These are phyloP conservation scores for Eubasilissa regina DNA, from an alignment of 1,140 invertebrate species.

Conservation along the genomic window DNA sequence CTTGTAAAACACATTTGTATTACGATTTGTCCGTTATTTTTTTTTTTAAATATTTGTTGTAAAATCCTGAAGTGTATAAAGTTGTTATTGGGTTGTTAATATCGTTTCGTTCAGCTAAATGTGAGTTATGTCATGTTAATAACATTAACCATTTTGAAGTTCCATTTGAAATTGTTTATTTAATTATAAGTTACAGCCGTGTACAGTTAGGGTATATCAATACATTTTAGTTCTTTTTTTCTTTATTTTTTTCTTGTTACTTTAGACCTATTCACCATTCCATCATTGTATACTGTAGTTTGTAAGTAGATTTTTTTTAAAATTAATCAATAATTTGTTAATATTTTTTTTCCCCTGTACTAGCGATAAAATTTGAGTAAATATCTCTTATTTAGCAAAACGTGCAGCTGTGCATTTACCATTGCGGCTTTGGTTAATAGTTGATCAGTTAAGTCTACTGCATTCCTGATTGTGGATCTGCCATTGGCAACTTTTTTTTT, in stretches of 20 bases:
- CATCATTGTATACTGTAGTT: constrained; percentile 12
- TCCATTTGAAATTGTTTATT: constrained; percentile 2
- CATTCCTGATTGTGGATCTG: not conserved
- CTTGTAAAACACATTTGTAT: not conserved
- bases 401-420: not conserved
- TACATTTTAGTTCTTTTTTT: not conserved
- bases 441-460: not conserved
- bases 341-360: not conserved
- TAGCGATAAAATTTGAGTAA: not conserved
- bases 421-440: not conserved
- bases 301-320: constrained; percentile 20
- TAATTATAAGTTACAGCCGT: constrained; percentile 1
- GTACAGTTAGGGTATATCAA: not conserved
- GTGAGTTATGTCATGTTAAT: constrained; percentile 16
- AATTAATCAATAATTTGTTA: constrained; percentile 1
- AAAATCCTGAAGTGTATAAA: constrained; percentile 8
- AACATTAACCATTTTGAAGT: constrained; percentile 21
- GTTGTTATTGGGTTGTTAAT: constrained; percentile 10
- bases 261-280: constrained; percentile 5
- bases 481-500: no score
- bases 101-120: not conserved
- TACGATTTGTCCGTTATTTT: not conserved
- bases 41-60: not conserved
- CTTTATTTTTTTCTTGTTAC: not conserved
- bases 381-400: not conserved